Evolutionary conservation across 2,113 vertebrate genomes (phyloP), one percentile per base, ranked within the genome.

Genomic region (Sprattus sprattus): DNA sequence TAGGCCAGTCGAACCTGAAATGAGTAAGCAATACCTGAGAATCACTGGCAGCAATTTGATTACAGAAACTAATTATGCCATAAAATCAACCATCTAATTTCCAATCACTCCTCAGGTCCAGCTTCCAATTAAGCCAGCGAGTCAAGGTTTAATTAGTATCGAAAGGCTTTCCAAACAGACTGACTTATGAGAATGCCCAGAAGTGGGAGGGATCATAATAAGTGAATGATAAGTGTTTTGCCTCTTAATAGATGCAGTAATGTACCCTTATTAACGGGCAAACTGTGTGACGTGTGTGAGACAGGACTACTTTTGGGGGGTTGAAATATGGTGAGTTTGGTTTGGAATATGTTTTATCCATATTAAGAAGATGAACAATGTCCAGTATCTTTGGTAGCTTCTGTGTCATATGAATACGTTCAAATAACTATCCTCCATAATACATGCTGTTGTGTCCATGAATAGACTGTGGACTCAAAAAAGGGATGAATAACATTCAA

Each of bases 61-160:
- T 83, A 85, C 25, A 60, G 71, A 88, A 88, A 83, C 44, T 28
- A 82, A 88, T 88, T 83, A 83, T 85, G 52, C 84, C 45, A 81
- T 81, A 88, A 83, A 83, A 85, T 81, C 52, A 81, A 22, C 71
- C 45, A 39, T 81, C 71, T 88, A 64, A 57, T 82, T 84, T 85
- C 67, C 78, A 67, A 82, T 87, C 67, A 71, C 75, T 49, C 32
- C 71, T 78, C 28, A 18, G 47, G 45, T 86, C 60, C 78, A 85
- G 46, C 83, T 87, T 83, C 47, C 71, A 85, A 84, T 87, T 75
- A 83, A 84, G 71, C 10, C n/a, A 32, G 32, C 49, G 28, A 81
- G 50, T 46, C 39, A 46, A 78, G 82, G 81, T 44, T 64, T 84
- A 88, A 87, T 80, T 85, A 60, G 44, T 81, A 47, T 82, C 45